Conservation (phyloP, 2,113 vertebrate genomes). For the Actenoides lindsayi region DNA sequence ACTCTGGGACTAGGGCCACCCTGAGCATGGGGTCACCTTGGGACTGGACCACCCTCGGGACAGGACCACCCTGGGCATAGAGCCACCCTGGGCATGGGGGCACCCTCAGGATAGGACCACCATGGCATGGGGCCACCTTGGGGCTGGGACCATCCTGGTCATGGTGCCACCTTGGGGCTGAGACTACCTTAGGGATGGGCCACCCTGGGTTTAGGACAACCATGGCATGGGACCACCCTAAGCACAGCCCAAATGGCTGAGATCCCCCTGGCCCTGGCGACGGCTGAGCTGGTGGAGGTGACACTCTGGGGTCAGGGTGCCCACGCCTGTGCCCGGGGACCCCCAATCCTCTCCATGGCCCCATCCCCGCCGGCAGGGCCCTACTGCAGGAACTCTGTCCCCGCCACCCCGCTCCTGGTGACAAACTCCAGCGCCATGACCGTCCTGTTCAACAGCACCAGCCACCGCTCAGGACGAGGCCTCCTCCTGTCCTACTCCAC, state of each 20-base stretch:
- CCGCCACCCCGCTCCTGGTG: conserved; percentile 63
- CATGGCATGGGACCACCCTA: background rate
- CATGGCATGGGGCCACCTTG: background rate
- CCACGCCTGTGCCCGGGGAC: background rate
- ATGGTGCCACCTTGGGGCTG: background rate
- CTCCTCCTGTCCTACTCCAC: conserved; percentile 87
- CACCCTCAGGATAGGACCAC: background rate
- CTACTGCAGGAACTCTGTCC: conserved; percentile 77
- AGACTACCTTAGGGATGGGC: background rate
- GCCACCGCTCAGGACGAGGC: conserved; percentile 85
- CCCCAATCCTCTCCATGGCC: background rate
- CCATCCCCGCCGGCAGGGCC: conserved; percentile 72
- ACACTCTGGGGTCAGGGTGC: background rate
- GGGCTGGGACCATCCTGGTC: background rate
- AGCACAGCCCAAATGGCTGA: background rate
- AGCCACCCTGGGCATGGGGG: too few relatives aligned
- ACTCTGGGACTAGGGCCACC: background rate
- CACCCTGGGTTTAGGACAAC: background rate
- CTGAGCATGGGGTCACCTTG: background rate
- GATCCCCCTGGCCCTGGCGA: background rate
- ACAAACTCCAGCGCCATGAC: conserved; percentile 75
- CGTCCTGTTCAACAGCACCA: conserved; percentile 79
- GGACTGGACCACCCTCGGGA: background rate
- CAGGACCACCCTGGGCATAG: background rate
- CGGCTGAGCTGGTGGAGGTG: background rate